Evolutionary conservation across 2,888 invertebrate species (phyloP).

Genomic region (Drosophila meridionalis): DNA sequence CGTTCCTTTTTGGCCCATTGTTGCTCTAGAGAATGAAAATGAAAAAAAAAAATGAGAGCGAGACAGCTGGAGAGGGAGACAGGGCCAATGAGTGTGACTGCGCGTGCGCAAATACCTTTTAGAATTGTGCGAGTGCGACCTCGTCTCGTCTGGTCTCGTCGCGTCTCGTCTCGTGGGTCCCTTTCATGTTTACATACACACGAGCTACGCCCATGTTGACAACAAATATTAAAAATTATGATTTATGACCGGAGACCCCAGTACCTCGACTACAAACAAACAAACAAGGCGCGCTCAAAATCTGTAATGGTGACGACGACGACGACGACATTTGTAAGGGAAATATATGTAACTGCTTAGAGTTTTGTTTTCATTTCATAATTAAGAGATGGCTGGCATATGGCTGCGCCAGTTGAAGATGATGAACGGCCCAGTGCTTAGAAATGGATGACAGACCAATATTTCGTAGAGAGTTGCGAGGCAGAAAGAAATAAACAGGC

Average conservation of each 20-base stretch:
- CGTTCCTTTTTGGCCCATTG: constrained; percentile 48
- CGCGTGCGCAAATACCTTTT: constrained; percentile 82
- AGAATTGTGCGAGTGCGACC: constrained; percentile 48
- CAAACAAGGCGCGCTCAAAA: constrained; percentile 49
- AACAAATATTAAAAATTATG: constrained; percentile 82
- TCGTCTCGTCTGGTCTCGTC: constrained; percentile 16
- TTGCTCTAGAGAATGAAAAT: constrained; percentile 13
- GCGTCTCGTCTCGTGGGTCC: constrained; percentile 23
- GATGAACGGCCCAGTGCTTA: constrained; percentile 33
- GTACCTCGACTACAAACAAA: constrained; percentile 19
- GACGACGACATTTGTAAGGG: constrained; percentile 66
- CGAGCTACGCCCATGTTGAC: constrained; percentile 82
- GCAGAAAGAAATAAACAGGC: not conserved
- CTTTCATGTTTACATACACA: constrained; percentile 62
- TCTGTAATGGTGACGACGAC: constrained; percentile 68
- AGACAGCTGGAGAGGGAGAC: constrained; percentile 7
- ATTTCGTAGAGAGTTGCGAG: not conserved
- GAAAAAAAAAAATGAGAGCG: constrained; percentile 1
- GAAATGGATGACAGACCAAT: constrained; percentile 48
- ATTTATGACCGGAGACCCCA: constrained; percentile 67
- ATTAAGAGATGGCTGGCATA: constrained; percentile 67
- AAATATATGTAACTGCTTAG: constrained; percentile 58
- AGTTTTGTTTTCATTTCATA: constrained; percentile 61
- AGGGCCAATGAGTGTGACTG: constrained; percentile 65
- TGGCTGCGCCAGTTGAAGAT: constrained; percentile 14